phyloP scores from a whole-genome alignment of 2,888 invertebrate species.

The Drosophila algonquin region DNA sequence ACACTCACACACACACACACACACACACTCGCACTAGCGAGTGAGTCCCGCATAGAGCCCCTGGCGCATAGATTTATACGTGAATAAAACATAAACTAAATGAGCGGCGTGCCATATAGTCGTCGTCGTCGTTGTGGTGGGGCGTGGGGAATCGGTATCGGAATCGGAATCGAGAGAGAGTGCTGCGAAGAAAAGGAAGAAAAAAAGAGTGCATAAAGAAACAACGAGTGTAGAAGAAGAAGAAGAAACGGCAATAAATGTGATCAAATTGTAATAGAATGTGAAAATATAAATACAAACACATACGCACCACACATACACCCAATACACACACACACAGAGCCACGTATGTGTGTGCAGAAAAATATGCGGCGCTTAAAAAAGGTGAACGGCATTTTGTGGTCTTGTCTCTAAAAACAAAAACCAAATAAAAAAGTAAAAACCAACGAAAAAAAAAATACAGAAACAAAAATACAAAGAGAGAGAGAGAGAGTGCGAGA shows the following conservation, averaged over 20 bases:
- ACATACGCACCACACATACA: constrained; percentile 27
- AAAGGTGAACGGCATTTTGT: constrained; percentile 81
- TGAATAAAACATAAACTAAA: constrained; percentile 57
- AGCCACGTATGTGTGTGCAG: constrained; percentile 75
- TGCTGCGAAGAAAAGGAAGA: constrained; percentile 20
- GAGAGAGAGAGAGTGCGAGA: not conserved
- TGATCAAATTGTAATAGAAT: constrained; percentile 75
- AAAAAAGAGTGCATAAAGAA: constrained; percentile 38
- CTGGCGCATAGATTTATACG: not conserved
- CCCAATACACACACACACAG: constrained; percentile 24
- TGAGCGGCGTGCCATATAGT: constrained; percentile 66
- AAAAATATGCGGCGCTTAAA: constrained; percentile 81
- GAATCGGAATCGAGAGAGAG: constrained; percentile 29
- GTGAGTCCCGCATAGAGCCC: not conserved
- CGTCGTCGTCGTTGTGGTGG: constrained; percentile 41
- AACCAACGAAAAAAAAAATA: not conserved
- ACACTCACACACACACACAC: constrained; percentile 4
- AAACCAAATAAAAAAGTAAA: constrained; percentile 7
- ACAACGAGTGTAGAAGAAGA: constrained; percentile 8
- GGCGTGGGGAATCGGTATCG: constrained; percentile 8
- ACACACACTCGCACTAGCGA: not conserved
- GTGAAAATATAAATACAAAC: constrained; percentile 58
- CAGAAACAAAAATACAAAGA: not conserved
- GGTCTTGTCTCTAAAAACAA: constrained; percentile 35
- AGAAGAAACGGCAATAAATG: constrained; percentile 60